Evolutionary conservation across 2,113 vertebrate species (phyloP).

Genomic region (Halichoeres trimaculatus): DNA sequence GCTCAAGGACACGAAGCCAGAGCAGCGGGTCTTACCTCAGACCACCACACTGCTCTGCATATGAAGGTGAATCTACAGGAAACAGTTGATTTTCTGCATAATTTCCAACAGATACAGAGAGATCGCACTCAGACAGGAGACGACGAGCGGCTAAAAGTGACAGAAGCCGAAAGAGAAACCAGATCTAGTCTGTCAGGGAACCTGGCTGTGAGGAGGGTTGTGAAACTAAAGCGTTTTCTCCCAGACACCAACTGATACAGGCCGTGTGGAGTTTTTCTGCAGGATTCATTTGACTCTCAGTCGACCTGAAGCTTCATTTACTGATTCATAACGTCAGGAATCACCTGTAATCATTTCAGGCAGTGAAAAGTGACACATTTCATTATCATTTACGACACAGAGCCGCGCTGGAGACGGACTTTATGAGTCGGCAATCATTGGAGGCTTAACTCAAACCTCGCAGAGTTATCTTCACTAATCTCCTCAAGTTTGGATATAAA

Average conservation of each 20-base stretch:
- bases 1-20: background rate
- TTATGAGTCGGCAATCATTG: too few relatives aligned
- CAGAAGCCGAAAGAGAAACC: slow-evolving; percentile 25
- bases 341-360: too few relatives aligned
- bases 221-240: slow-evolving; percentile 24
- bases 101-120: background rate
- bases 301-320: background rate
- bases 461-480: too few relatives aligned
- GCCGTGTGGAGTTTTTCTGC: background rate
- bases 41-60: background rate
- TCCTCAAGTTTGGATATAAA: too few relatives aligned
- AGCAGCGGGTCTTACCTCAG: background rate
- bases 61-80: too few relatives aligned
- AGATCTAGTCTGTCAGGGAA: slow-evolving; percentile 16
- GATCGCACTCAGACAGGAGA: background rate
- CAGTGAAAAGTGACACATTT: too few relatives aligned
- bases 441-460: too few relatives aligned
- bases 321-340: too few relatives aligned
- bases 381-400: too few relatives aligned
- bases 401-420: too few relatives aligned
- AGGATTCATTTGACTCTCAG: too few relatives aligned
- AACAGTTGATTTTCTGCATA: background rate
- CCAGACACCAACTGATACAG: background rate
- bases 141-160: background rate
- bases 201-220: slow-evolving; percentile 25